phyloP scores from a whole-genome alignment of 2,797 vertebrate species.

The Cynodonichthys magdalenae region DNA sequence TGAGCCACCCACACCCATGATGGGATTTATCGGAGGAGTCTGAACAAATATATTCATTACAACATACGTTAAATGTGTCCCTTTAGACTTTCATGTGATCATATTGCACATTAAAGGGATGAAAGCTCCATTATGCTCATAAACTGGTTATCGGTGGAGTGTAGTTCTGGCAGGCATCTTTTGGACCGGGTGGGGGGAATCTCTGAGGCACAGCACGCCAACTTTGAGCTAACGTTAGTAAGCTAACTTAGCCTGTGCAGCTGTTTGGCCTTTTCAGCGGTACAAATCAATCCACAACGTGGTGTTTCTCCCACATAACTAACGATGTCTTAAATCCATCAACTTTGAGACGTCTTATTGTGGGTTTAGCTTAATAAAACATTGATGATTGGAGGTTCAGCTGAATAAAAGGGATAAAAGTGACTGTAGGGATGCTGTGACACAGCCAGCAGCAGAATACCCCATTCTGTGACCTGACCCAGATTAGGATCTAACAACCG shows the following conservation, averaged over 20 bases:
- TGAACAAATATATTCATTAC: conserved; percentile 34
- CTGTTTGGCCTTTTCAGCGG: conserved; percentile 43
- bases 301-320: background rate
- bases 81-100: background rate
- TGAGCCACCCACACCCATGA: conserved; percentile 71
- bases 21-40: conserved; percentile 47
- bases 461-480: conserved; percentile 72
- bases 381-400: too few species aligned
- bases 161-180: conserved; percentile 29
- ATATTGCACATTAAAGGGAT: rapidly evolving
- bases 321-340: background rate
- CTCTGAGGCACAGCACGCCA: conserved; percentile 52
- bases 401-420: conserved; percentile 4
- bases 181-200: conserved; percentile 35
- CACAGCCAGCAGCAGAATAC: conserved; percentile 46
- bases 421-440: conserved; percentile 39
- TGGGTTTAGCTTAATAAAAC: background rate
- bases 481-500: conserved; percentile 57
- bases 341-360: background rate
- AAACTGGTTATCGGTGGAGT: background rate
- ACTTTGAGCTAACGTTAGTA: conserved; percentile 73
- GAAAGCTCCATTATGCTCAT: background rate
- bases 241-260: conserved; percentile 65
- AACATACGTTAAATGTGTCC: background rate
- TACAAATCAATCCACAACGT: background rate